phyloP scores from a whole-genome alignment of 2,888 invertebrate species.

The Trissonchulus latispiculum region DNA sequence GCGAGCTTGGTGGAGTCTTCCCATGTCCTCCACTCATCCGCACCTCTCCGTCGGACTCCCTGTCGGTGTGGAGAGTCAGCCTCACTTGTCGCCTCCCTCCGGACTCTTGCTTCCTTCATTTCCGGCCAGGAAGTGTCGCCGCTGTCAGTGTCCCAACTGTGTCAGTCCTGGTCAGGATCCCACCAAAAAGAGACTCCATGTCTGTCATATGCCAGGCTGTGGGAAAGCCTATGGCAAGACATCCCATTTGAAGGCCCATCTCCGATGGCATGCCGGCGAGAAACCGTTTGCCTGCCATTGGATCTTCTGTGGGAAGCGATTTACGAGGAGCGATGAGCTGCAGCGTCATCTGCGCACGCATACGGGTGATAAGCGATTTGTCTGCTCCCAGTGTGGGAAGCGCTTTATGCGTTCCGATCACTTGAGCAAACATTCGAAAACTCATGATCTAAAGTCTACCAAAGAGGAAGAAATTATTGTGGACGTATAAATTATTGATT shows the following conservation, averaged over 20 bases:
- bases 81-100: no score
- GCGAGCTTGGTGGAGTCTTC: no score
- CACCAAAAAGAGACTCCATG: constrained; percentile 53
- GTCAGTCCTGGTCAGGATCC: constrained; percentile 8
- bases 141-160: constrained; percentile 34
- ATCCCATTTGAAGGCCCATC: constrained; percentile 89
- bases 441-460: constrained; percentile 55
- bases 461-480: no score
- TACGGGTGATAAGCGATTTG: constrained; percentile 63
- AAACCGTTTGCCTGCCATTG: constrained; percentile 93
- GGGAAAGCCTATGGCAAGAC: constrained; percentile 71
- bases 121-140: no score
- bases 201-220: constrained; percentile 88
- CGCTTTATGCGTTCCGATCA: constrained; percentile 96
- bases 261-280: constrained; percentile 94
- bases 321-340: constrained; percentile 88
- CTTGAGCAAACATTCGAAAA: constrained; percentile 90
- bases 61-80: no score
- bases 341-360: constrained; percentile 70
- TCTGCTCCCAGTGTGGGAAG: constrained; percentile 85
- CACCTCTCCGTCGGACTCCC: no score
- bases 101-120: no score
- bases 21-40: no score
- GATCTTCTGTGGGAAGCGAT: constrained; percentile 85
- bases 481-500: no score